phyloP scores from a whole-genome alignment of 2,113 vertebrate genomes.

The Ameiurus melas region DNA sequence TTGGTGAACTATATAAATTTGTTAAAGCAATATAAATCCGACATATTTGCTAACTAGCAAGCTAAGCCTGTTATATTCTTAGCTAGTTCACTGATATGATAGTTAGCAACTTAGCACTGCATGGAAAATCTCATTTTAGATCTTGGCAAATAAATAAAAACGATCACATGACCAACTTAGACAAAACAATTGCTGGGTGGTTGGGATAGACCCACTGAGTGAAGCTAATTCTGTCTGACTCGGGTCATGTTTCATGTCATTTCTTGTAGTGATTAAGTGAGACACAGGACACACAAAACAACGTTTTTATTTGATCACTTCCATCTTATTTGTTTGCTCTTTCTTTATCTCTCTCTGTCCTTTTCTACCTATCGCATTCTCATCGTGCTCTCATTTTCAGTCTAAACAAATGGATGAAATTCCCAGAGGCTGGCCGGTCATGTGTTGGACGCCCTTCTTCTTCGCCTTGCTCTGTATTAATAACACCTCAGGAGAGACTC shows the following conservation, averaged over 20 bases:
- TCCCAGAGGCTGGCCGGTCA: slow-evolving; percentile 62
- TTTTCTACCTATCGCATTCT: slow-evolving; percentile 45
- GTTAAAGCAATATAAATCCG: not conserved
- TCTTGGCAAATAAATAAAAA: not conserved
- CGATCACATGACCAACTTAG: not conserved
- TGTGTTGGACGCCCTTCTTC: slow-evolving; percentile 48
- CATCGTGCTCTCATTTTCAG: slow-evolving; percentile 56
- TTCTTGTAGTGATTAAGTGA: not conserved
- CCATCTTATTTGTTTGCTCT: not conserved
- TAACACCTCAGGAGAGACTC: slow-evolving; percentile 74
- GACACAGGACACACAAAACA: not conserved
- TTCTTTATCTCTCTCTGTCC: not conserved
- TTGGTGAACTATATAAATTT: not conserved
- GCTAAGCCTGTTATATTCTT: not conserved
- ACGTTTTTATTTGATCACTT: not conserved
- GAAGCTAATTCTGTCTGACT: not conserved
- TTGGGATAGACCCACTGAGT: not conserved
- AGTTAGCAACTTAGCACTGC: not conserved
- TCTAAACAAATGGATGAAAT: slow-evolving; percentile 66
- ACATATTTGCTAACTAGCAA: not conserved
- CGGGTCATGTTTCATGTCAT: not conserved
- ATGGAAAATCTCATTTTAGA: not conserved
- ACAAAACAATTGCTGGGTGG: not conserved
- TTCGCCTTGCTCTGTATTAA: slow-evolving; percentile 68
- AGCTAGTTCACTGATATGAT: not conserved